phyloP scores from a whole-genome alignment of 2,113 vertebrate species.

The Etheostoma spectabile region DNA sequence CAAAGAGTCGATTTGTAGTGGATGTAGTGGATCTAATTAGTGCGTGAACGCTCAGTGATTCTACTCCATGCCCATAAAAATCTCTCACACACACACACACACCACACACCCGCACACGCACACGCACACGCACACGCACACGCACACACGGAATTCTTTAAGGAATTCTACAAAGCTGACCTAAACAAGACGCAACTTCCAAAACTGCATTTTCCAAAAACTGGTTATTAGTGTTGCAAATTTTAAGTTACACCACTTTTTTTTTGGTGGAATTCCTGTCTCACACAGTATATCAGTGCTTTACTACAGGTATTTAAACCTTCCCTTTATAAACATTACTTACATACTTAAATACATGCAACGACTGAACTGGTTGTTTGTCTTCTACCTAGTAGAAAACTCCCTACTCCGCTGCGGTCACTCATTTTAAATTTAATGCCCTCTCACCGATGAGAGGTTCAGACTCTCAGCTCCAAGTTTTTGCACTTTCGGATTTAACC shows the following conservation, averaged over 20 bases:
- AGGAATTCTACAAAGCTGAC: slow-evolving; percentile 29
- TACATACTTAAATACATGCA: slow-evolving; percentile 63
- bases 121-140: neutral
- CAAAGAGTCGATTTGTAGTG: slow-evolving; percentile 49
- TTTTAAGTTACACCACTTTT: neutral
- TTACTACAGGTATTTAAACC: slow-evolving; percentile 71
- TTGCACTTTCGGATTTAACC: slow-evolving; percentile 15
- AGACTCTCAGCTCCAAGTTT: slow-evolving; percentile 2
- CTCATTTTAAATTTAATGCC: slow-evolving; percentile 53
- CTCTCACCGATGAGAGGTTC: slow-evolving; percentile 37
- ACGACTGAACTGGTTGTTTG: slow-evolving; percentile 32
- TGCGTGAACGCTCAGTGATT: slow-evolving; percentile 49
- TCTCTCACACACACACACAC: no score
- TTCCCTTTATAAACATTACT: slow-evolving; percentile 76
- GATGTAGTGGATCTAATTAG: slow-evolving; percentile 67
- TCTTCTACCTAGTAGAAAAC: slow-evolving; percentile 1
- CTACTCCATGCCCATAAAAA: slow-evolving; percentile 45
- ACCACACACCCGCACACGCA: no score
- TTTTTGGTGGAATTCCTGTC: slow-evolving; percentile 48
- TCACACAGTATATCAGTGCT: slow-evolving; percentile 73
- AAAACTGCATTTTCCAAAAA: no score
- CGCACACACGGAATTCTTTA: no score
- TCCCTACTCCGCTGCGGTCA: slow-evolving; percentile 26
- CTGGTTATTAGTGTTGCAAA: neutral
- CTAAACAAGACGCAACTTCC: slow-evolving; percentile 21